These are phyloP conservation scores for Heliocidaris erythrogramma DNA, from an alignment of 35 echinoderm and acorn worm genomes.

Conservation along the genomic window DNA sequence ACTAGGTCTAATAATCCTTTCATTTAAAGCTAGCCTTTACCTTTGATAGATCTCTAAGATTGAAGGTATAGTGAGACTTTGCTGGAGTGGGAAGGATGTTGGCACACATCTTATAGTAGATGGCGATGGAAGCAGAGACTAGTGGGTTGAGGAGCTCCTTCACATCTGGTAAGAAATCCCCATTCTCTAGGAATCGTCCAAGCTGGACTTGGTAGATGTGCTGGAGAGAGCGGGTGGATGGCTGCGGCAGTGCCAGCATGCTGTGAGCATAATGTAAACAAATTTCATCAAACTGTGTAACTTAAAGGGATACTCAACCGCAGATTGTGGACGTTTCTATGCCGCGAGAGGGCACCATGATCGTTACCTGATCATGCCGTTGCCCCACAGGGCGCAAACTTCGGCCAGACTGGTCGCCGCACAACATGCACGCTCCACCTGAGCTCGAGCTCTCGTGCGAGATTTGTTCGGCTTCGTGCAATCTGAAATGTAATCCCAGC, in stretches of 20 bases:
- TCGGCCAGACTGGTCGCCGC: no score
- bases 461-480: no score
- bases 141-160: constrained; percentile 80
- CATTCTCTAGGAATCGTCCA: constrained; percentile 88
- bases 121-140: constrained; percentile 91
- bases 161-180: constrained; percentile 92
- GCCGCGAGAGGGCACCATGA: no score
- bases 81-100: constrained; percentile 97
- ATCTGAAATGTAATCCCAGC: no score
- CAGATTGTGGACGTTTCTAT: no score
- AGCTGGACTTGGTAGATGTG: constrained; percentile 99
- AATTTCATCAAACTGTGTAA: background rate
- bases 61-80: constrained; percentile 99
- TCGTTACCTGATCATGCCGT: no score
- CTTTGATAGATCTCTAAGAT: constrained; percentile 95
- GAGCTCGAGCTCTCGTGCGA: no score
- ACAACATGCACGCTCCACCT: no score
- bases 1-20: background rate
- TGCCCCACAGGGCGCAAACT: no score
- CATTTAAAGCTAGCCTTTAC: constrained; percentile 26
- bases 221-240: constrained; percentile 85
- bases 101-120: constrained; percentile 97
- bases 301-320: no score
- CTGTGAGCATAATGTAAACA: constrained; percentile 24
- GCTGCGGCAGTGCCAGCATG: constrained; percentile 91